A percentile compares a stretch with the other conserved stretches of the same genome.
These are phyloP conservation scores for Mythimna impura DNA, from an alignment of 2,888 invertebrate genomes.

Conservation along the genomic window DNA sequence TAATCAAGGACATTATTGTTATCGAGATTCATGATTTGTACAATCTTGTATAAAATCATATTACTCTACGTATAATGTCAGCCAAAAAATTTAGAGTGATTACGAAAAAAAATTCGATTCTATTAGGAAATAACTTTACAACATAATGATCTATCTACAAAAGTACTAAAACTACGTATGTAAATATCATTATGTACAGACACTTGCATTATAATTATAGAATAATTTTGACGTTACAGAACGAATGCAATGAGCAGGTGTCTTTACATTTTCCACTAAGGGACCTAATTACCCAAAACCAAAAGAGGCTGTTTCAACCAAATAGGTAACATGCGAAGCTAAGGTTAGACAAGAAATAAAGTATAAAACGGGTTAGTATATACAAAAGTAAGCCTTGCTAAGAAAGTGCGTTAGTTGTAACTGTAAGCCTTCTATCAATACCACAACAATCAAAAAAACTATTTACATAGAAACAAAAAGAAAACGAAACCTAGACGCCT, in stretches of 20 bases:
- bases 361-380: constrained; percentile 44
- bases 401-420: constrained; percentile 47
- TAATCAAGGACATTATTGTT: not conserved
- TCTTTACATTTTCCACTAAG: constrained; percentile 18
- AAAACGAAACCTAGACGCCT: constrained; percentile 18
- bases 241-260: constrained; percentile 16
- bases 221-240: not conserved
- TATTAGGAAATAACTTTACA: constrained; percentile 7
- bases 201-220: constrained; percentile 14
- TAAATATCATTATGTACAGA: constrained; percentile 40
- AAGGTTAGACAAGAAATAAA: constrained; percentile 57
- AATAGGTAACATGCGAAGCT: constrained; percentile 84
- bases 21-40: not conserved
- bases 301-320: constrained; percentile 90
- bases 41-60: not conserved
- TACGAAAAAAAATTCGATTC: not conserved
- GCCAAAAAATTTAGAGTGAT: constrained; percentile 30
- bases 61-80: constrained; percentile 9
- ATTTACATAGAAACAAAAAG: constrained; percentile 31
- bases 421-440: constrained; percentile 52
- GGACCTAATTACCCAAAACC: constrained; percentile 76
- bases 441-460: constrained; percentile 27
- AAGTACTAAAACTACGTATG: constrained; percentile 25
- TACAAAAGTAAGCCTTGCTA: constrained; percentile 52
- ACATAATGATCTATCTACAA: constrained; percentile 14